Percentiles rank a stretch among this genome's conserved stretches.
Conservation (phyloP, 1,140 invertebrate species). For the Branchinecta lynchi region DNA sequence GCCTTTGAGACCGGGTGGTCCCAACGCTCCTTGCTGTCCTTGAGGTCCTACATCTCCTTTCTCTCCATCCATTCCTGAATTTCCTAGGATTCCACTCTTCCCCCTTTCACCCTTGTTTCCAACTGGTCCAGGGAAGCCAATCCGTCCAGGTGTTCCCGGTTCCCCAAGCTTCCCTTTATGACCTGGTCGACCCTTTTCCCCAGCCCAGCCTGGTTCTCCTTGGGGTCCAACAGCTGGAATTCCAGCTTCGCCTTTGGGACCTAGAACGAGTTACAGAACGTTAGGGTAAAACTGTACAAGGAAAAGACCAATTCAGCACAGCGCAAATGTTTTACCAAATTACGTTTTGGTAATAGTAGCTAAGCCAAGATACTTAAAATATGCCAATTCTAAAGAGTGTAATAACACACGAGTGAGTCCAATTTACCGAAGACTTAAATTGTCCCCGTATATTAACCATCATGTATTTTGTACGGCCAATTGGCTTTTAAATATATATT, state of each 20-base stretch:
- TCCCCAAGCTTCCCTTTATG: conserved; percentile 28
- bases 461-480: no score
- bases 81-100: conserved; percentile 22
- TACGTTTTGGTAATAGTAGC: no score
- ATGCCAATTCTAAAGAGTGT: no score
- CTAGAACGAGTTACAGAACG: conserved; percentile 17
- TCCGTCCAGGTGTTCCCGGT: conserved; percentile 26
- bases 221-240: conserved; percentile 23
- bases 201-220: conserved; percentile 21
- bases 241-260: conserved; percentile 27
- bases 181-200: conserved; percentile 28
- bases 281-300: no score
- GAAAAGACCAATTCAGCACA: no score
- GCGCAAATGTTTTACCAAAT: no score
- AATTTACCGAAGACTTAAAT: no score
- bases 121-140: conserved; percentile 25
- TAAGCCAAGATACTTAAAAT: no score
- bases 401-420: no score
- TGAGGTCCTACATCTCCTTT: conserved; percentile 49
- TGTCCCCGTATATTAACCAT: no score
- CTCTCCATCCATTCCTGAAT: conserved; percentile 37
- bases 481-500: no score
- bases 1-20: conserved; percentile 26
- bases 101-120: conserved; percentile 25
- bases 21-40: conserved; percentile 39